phyloP scores from a whole-genome alignment of 2,113 vertebrate species.

The Sphyrna mokarran region DNA sequence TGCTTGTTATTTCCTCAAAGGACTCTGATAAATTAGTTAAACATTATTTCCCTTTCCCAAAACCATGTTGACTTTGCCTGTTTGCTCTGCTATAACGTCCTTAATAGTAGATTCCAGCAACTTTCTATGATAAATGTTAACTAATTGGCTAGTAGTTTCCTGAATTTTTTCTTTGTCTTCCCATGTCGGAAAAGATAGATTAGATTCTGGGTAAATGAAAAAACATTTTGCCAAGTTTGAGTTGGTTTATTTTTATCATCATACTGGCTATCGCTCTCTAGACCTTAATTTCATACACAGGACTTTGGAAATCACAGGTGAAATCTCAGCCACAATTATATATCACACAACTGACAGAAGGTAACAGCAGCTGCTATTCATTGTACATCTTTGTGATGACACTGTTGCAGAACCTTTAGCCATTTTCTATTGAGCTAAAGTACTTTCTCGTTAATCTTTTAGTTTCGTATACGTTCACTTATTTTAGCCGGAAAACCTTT shows the following conservation, averaged over 20 bases:
- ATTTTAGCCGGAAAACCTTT: not conserved
- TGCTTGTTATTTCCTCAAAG: no score
- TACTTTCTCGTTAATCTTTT: not conserved
- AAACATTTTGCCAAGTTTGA: not conserved
- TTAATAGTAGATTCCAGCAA: no score
- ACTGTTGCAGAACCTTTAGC: not conserved
- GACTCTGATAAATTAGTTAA: no score
- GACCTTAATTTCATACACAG: not conserved
- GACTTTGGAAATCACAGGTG: not conserved
- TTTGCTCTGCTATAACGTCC: no score
- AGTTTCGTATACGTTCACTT: not conserved
- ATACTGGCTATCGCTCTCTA: not conserved
- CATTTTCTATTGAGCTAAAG: not conserved
- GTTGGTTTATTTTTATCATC: not conserved
- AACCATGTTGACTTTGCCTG: no score
- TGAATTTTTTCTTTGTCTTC: no score
- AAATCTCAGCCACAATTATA: not conserved
- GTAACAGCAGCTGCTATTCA: constrained; percentile 5
- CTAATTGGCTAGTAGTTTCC: no score
- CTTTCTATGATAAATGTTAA: no score
- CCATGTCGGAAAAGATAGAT: not conserved
- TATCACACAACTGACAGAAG: not conserved
- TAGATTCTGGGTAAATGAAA: not conserved
- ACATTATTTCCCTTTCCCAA: no score
- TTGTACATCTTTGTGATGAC: not conserved